Conservation (phyloP, 2,888 invertebrate genomes). For the Drosophila birchii region DNA sequence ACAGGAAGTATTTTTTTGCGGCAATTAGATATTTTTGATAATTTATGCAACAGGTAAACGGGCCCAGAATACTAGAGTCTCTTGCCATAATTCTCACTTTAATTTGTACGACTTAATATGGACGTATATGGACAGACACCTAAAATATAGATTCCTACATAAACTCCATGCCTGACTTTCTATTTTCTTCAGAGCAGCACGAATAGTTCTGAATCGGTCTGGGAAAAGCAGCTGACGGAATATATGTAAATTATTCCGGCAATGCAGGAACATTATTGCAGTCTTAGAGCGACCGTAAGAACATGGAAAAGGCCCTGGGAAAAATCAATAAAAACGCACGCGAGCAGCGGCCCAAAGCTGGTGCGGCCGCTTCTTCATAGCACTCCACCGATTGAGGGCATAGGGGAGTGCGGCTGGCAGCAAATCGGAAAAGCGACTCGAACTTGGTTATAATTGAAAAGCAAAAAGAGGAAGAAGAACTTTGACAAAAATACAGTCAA, state of each 20-base stretch:
- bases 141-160: not conserved
- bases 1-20: slow-evolving; percentile 1
- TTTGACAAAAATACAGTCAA: not conserved
- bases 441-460: slow-evolving; percentile 1
- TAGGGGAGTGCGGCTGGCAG: not conserved
- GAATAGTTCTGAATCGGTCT: not conserved
- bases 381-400: not conserved
- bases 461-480: not conserved
- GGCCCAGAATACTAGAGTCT: not conserved
- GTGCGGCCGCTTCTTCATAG: not conserved
- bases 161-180: not conserved
- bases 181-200: not conserved
- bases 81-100: not conserved
- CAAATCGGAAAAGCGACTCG: slow-evolving; percentile 6
- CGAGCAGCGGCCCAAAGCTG: slow-evolving; percentile 38
- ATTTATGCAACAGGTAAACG: slow-evolving; percentile 43
- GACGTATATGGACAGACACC: not conserved
- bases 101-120: not conserved
- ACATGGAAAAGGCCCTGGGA: slow-evolving; percentile 52
- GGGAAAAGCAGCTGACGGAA: not conserved
- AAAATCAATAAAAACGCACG: slow-evolving; percentile 75
- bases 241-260: not conserved
- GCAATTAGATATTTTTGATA: slow-evolving; percentile 6
- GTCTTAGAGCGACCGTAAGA: slow-evolving; percentile 12
- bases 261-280: slow-evolving; percentile 1